Evolutionary conservation across 2,797 vertebrate genomes (phyloP), one percentile per base, ranked within the genome.

Genomic region (Cynodonichthys magdalenae): DNA sequence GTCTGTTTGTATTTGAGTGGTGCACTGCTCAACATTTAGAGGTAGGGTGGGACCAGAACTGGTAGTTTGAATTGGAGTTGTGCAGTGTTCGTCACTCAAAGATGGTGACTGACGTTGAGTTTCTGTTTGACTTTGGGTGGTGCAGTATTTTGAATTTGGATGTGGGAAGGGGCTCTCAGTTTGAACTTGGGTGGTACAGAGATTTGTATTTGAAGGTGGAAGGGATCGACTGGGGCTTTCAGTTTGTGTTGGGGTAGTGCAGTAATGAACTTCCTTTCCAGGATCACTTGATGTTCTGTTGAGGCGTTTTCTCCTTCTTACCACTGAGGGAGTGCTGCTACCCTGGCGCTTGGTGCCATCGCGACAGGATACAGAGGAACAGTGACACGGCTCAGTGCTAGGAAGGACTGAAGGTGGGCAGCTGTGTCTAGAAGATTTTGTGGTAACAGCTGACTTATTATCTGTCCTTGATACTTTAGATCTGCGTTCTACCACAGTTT

Each of bases 251-350:
- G 87, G 80, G 39, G 85, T 90, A 17, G 87, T 89, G 59, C 89
- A 89, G 70, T 83, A 87, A 57, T 88, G 78, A 54, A 90, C 89
- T 63, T 90, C 89, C 54, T 91, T 93, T 48, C 91, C 92, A 15
- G 92, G 93, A 79, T 94, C 92, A 53, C 93, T 94, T 6, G 87
- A 82, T 24, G 92, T 85, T 70, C 90, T 77, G 15, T 79, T 92
- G 6, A 93, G 78, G 11, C 85, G 78, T 67, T 91, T 93, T 66
- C 89, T 90, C 67, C 88, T 90, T 69, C 85, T 71, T 28, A 88
- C 71, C n/a, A 73, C 69, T 0, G 88, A 87, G 4, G 90, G 89
- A 39, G 92, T 91, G 69, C 74, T 79, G 78, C 86, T 90, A 57
- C 91, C 88, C 69, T 86, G 86, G 51, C 87, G 87, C 74, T 88